phyloP scores from a whole-genome alignment of 2,888 invertebrate genomes.

The Hypolimnas misippus region DNA sequence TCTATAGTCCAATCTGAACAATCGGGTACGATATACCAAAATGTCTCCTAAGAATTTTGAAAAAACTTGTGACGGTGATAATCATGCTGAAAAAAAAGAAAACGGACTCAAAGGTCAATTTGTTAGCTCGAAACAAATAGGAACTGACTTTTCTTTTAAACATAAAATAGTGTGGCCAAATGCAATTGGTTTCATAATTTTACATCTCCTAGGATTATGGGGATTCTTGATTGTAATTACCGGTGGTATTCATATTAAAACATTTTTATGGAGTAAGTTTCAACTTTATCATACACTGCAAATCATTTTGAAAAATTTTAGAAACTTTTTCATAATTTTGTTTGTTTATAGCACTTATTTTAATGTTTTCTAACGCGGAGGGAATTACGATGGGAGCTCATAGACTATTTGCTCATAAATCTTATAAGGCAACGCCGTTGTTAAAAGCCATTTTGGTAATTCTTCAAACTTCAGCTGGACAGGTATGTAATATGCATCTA shows the following conservation, averaged over 20 bases:
- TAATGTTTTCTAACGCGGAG: conserved; percentile 56
- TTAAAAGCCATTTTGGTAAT: conserved; percentile 85
- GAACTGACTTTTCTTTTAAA: conserved; percentile 63
- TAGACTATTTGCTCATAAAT: conserved; percentile 89
- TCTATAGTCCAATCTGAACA: conserved; percentile 9
- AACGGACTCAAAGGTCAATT: conserved; percentile 16
- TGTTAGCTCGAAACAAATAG: conserved; percentile 51
- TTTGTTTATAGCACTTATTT: conserved; percentile 13
- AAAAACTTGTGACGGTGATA: conserved; percentile 11
- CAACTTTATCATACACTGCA: not conserved
- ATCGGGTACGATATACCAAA: not conserved
- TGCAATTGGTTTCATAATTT: conserved; percentile 82
- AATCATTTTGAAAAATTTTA: not conserved
- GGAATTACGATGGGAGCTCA: conserved; percentile 93
- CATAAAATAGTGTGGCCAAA: conserved; percentile 86
- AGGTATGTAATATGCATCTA: conserved; percentile 78
- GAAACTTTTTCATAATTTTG: not conserved
- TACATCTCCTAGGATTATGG: conserved; percentile 81
- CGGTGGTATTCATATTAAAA: conserved; percentile 54
- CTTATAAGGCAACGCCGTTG: conserved; percentile 89
- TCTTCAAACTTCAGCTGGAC: conserved; percentile 89
- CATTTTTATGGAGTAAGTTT: conserved; percentile 60
- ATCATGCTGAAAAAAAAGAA: conserved; percentile 12
- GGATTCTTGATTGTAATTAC: conserved; percentile 60
- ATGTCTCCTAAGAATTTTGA: conserved; percentile 15